Evolutionary conservation across 2,113 vertebrate genomes (phyloP).

Genomic region (Lutjanus erythropterus): DNA sequence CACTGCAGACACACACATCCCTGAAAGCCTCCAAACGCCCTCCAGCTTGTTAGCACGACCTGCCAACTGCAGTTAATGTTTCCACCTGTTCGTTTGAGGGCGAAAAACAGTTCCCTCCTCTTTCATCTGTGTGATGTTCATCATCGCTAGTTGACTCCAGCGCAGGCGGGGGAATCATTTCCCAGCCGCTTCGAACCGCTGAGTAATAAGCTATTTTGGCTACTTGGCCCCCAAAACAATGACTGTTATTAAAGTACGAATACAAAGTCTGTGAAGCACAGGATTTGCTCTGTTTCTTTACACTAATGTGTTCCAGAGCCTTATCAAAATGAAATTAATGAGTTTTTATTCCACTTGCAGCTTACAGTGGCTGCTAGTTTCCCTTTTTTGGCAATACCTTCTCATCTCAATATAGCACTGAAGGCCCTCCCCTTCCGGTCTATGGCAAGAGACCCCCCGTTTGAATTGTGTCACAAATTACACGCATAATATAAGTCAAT

Average conservation of each 20-base stretch:
- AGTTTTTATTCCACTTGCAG: conserved; percentile 41
- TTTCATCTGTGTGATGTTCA: conserved; percentile 62
- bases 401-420: conserved; percentile 13
- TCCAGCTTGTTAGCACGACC: conserved; percentile 68
- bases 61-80: conserved; percentile 76
- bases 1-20: conserved; percentile 46
- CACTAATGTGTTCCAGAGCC: conserved; percentile 52
- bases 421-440: too few species aligned
- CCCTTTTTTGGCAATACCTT: conserved; percentile 14
- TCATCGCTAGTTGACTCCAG: conserved; percentile 29
- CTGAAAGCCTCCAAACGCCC: conserved; percentile 53
- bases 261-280: conserved; percentile 23
- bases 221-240: conserved; percentile 42
- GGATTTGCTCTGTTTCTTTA: conserved; percentile 24
- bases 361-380: conserved; percentile 9
- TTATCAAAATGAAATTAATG: conserved; percentile 50
- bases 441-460: too few species aligned
- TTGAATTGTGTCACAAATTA: too few species aligned
- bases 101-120: conserved; percentile 48
- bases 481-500: too few species aligned
- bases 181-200: conserved; percentile 22
- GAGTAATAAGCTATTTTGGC: conserved; percentile 37
- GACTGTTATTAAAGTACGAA: conserved; percentile 28
- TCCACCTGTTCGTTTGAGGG: conserved; percentile 76
- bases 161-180: conserved; percentile 17